Percentiles rank a stretch among this genome's conserved stretches.
Conservation (phyloP, 2,113 vertebrate species). For the Ophthalmolycus amberensis region DNA sequence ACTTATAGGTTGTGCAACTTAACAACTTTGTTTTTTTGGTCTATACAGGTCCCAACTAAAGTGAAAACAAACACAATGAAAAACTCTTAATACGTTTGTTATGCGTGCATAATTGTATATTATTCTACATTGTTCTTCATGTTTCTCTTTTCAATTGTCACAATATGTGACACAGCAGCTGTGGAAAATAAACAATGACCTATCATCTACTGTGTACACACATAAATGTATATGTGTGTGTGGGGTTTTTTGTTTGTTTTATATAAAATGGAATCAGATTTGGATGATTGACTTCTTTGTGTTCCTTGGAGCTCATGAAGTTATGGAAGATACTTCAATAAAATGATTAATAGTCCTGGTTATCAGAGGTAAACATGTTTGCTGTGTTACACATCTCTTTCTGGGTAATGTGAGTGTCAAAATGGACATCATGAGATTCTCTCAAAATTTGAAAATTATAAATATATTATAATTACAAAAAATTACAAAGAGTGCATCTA, state of each 20-base stretch:
- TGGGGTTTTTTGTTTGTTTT: not conserved
- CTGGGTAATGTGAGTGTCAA: not conserved
- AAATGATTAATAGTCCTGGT: not conserved
- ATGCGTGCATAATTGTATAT: not conserved
- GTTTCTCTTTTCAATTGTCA: not conserved
- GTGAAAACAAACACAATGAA: not conserved
- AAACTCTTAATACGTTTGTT: not conserved
- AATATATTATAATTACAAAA: not conserved
- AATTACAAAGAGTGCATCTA: not conserved
- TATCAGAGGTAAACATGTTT: slow-evolving; percentile 5
- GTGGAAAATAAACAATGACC: not conserved
- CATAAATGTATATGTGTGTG: not conserved
- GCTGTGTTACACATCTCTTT: not conserved
- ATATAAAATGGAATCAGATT: not conserved
- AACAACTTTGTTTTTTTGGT: not conserved
- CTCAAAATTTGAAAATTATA: not conserved
- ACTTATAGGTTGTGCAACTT: not conserved
- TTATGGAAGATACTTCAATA: not conserved
- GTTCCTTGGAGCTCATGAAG: not conserved
- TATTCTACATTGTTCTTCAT: not conserved
- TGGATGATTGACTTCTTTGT: not conserved
- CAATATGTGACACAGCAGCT: not conserved
- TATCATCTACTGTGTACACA: not conserved
- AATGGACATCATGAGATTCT: not conserved
- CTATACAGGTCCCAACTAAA: not conserved